These are phyloP conservation scores for Cheiracanthium punctorium DNA, from an alignment of 2,888 invertebrate species.

Conservation along the genomic window DNA sequence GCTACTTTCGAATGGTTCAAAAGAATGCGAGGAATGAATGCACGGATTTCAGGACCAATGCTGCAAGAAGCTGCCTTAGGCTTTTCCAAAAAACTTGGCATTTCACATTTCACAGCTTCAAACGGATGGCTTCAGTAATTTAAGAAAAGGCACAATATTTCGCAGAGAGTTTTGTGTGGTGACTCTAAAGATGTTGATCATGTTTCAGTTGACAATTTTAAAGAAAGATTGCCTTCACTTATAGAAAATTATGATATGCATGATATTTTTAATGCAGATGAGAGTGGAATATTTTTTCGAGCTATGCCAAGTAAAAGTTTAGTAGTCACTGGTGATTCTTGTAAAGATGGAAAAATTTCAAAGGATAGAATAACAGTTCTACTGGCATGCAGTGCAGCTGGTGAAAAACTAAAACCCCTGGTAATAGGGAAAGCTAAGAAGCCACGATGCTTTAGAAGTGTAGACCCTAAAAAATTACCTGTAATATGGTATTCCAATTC, in stretches of 20 bases:
- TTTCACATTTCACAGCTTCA: background rate
- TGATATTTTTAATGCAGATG: background rate
- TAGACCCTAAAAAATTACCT: conserved; percentile 2
- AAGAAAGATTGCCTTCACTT: background rate
- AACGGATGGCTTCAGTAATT: background rate
- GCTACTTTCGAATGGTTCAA: background rate
- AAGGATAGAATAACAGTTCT: background rate
- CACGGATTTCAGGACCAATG: background rate
- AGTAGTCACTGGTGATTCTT: background rate
- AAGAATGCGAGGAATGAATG: background rate
- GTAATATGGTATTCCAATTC: background rate
- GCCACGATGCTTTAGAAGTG: background rate
- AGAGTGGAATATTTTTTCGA: background rate
- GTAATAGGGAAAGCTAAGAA: background rate
- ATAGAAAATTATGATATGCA: background rate
- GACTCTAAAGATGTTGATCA: background rate
- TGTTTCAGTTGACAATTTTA: background rate
- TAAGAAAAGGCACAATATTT: conserved; percentile 1
- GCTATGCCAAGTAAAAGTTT: background rate
- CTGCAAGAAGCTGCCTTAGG: background rate
- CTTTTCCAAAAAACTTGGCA: too few species aligned
- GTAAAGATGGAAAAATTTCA: conserved; percentile 4
- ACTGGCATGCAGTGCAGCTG: background rate
- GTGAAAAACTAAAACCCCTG: conserved; percentile 2
- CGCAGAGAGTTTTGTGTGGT: background rate